Evolutionary conservation across 2,113 vertebrate genomes (phyloP).

Genomic region (Columbina picui): DNA sequence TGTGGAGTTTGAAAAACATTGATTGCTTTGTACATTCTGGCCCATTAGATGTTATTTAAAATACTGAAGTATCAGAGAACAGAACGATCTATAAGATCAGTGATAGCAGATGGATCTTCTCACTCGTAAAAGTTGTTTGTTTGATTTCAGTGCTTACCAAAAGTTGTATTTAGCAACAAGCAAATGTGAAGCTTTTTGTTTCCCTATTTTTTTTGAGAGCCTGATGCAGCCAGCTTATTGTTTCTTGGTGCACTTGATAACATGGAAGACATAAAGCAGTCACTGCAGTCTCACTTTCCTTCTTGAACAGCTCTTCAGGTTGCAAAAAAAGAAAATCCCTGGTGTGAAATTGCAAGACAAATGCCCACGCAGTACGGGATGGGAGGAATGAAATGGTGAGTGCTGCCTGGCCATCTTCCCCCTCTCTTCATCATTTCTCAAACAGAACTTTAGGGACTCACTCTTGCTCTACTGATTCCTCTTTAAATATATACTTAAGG

Average conservation of each 20-base stretch:
- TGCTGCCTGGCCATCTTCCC: not conserved
- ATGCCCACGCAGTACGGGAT: not conserved
- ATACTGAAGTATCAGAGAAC: conserved; percentile 20
- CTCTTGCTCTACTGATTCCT: not conserved
- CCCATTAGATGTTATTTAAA: conserved; percentile 44
- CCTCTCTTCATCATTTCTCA: not conserved
- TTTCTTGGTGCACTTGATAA: not conserved
- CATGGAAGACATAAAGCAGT: not conserved
- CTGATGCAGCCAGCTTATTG: not conserved
- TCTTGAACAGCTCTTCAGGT: not conserved
- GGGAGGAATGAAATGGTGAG: not conserved
- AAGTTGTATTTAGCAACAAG: conserved; percentile 16
- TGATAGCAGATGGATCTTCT: conserved; percentile 28
- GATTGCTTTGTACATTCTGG: not conserved
- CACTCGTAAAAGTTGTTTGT: conserved; percentile 38
- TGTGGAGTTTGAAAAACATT: not conserved
- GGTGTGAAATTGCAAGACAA: not conserved
- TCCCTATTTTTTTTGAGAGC: not conserved
- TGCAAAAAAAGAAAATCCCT: not conserved
- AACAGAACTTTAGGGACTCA: not conserved
- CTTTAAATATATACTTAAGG: conserved; percentile 23
- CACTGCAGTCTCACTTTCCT: not conserved
- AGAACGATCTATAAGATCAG: conserved; percentile 2
- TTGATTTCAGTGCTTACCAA: conserved; percentile 23
- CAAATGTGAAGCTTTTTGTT: not conserved